A percentile compares a stretch with the other conserved stretches of the same genome.
Conservation (phyloP, 2,888 invertebrate genomes). For the Nemotelus pantherinus region DNA sequence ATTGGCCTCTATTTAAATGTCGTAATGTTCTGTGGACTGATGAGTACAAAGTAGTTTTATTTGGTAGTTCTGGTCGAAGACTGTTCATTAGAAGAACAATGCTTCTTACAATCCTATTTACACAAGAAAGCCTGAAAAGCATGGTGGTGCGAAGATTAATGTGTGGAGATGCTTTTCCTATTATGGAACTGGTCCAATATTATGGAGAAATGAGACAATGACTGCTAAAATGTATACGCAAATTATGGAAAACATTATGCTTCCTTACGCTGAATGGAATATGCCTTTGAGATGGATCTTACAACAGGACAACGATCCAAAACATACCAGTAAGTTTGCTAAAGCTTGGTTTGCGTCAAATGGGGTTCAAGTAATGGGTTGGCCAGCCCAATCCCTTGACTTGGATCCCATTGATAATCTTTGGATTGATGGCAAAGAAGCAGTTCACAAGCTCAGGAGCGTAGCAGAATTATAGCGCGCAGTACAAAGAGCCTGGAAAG, state of each 20-base stretch:
- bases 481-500: conserved; percentile 18
- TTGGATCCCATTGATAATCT: conserved; percentile 43
- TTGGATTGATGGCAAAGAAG: conserved; percentile 33
- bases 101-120: conserved; percentile 7
- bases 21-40: conserved; percentile 24
- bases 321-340: conserved; percentile 1
- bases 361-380: background rate
- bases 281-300: conserved; percentile 50
- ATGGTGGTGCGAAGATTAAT: conserved; percentile 50
- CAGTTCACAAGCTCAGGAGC: conserved; percentile 6
- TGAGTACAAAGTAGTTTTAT: conserved; percentile 31
- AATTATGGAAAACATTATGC: conserved; percentile 47
- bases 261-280: conserved; percentile 47
- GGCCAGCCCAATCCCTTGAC: conserved; percentile 41
- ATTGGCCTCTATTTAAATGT: conserved; percentile 12
- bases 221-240: conserved; percentile 48
- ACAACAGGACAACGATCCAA: no score
- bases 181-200: conserved; percentile 51
- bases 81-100: background rate
- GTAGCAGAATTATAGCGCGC: background rate
- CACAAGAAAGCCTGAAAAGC: conserved; percentile 38
- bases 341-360: conserved; percentile 8
- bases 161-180: conserved; percentile 51
- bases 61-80: conserved; percentile 5
- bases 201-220: conserved; percentile 50